These are phyloP conservation scores for Drosophila bocki DNA, from an alignment of 1,140 invertebrate species.

Conservation along the genomic window DNA sequence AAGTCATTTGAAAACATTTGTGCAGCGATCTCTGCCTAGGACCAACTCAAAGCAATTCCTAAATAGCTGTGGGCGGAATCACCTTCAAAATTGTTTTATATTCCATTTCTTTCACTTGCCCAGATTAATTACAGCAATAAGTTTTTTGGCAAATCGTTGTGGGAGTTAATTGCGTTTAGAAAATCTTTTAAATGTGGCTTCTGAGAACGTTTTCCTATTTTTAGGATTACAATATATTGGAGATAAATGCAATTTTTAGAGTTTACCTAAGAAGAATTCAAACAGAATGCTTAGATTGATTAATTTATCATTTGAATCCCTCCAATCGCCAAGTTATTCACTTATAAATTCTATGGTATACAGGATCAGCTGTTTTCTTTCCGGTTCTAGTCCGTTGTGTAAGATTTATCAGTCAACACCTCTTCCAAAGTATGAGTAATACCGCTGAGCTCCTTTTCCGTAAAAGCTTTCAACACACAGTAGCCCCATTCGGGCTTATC, in stretches of 20 bases:
- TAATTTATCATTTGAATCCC: too few relatives aligned
- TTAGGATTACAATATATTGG: neutral
- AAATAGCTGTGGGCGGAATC: slow-evolving; percentile 22
- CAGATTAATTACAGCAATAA: slow-evolving; percentile 29
- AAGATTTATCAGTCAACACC: slow-evolving; percentile 38
- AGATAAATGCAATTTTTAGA: neutral
- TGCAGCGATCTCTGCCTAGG: slow-evolving; percentile 11
- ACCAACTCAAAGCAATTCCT: slow-evolving; percentile 13
- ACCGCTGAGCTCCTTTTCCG: slow-evolving; percentile 22
- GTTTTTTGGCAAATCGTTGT: slow-evolving; percentile 9
- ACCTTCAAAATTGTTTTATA: slow-evolving; percentile 26
- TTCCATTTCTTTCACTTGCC: slow-evolving; percentile 1
- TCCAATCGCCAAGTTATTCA: neutral
- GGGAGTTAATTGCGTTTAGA: slow-evolving; percentile 20
- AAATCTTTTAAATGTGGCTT: neutral
- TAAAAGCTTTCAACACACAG: slow-evolving; percentile 16
- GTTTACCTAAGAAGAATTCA: neutral
- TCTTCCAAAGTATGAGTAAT: slow-evolving; percentile 49
- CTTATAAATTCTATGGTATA: neutral
- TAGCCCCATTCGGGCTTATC: neutral
- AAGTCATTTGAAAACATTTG: slow-evolving; percentile 43
- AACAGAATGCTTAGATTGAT: neutral
- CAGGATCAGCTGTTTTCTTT: slow-evolving; percentile 6
- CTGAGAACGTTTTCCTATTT: neutral
- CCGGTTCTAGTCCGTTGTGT: slow-evolving; percentile 31